A percentile compares a stretch with the other conserved stretches of the same genome.
phyloP scores from a whole-genome alignment of 2,113 vertebrate genomes.

The Otocyon megalotis region DNA sequence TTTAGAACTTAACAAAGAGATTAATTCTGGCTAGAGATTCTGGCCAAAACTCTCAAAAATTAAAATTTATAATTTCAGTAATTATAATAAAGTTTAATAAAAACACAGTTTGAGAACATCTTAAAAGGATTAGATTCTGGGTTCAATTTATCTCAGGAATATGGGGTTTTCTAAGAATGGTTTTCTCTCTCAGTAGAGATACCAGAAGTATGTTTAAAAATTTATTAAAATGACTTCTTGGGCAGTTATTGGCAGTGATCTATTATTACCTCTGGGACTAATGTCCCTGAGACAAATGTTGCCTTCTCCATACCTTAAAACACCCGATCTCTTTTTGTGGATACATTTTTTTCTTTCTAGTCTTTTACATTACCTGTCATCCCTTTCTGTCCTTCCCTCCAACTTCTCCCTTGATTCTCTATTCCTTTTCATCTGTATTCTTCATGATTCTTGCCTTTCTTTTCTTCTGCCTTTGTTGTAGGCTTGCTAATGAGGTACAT shows the following conservation, averaged over 20 bases:
- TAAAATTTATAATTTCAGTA: slow-evolving; percentile 47
- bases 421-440: background rate
- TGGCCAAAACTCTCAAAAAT: slow-evolving; percentile 36
- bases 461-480: slow-evolving; percentile 8
- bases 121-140: slow-evolving; percentile 50
- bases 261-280: background rate
- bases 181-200: background rate
- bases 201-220: background rate
- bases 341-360: background rate
- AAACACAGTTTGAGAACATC: slow-evolving; percentile 42
- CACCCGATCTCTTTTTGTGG: background rate
- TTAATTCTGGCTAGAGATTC: background rate
- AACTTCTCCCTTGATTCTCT: background rate
- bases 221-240: slow-evolving; percentile 54
- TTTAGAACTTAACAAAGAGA: slow-evolving; percentile 37
- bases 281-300: background rate
- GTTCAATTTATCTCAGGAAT: slow-evolving; percentile 14
- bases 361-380: background rate
- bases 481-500: background rate
- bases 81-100: slow-evolving; percentile 42
- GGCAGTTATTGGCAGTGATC: background rate
- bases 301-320: background rate
- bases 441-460: background rate
- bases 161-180: slow-evolving; percentile 7
- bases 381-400: background rate